Evolutionary conservation across 2,797 vertebrate genomes (phyloP).

Genomic region (Coccyzus lansbergi): DNA sequence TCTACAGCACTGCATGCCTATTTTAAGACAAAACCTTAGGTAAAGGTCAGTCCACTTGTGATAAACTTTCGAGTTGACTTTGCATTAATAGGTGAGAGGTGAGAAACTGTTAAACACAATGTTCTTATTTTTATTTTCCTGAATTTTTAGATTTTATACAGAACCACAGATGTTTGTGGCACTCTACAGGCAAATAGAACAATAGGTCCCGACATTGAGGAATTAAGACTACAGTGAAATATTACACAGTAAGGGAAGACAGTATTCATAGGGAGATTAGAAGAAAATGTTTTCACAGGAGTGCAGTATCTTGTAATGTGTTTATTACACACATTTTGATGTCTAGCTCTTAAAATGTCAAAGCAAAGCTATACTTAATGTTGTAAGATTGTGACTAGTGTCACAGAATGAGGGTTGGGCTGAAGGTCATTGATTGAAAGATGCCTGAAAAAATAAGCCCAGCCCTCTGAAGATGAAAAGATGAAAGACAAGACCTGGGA

Average conservation of each 20-base stretch:
- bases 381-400: not conserved
- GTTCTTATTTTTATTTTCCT: too few relatives aligned
- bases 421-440: not conserved
- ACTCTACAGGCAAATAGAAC: not conserved
- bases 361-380: not conserved
- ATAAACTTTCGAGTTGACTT: not conserved
- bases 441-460: not conserved
- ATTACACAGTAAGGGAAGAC: not conserved
- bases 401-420: not conserved
- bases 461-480: not conserved
- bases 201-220: not conserved
- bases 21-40: constrained; percentile 15
- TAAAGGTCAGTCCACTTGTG: constrained; percentile 11
- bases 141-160: not conserved
- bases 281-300: not conserved
- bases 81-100: not conserved
- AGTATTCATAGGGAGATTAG: not conserved
- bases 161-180: not conserved
- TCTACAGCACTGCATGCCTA: not conserved
- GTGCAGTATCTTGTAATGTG: not conserved
- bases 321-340: not conserved
- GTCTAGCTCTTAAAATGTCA: not conserved
- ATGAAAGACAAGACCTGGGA: not conserved
- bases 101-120: not conserved
- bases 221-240: not conserved